These are phyloP conservation scores for Hyperopisus bebe DNA, from an alignment of 2,113 vertebrate genomes.

Conservation along the genomic window DNA sequence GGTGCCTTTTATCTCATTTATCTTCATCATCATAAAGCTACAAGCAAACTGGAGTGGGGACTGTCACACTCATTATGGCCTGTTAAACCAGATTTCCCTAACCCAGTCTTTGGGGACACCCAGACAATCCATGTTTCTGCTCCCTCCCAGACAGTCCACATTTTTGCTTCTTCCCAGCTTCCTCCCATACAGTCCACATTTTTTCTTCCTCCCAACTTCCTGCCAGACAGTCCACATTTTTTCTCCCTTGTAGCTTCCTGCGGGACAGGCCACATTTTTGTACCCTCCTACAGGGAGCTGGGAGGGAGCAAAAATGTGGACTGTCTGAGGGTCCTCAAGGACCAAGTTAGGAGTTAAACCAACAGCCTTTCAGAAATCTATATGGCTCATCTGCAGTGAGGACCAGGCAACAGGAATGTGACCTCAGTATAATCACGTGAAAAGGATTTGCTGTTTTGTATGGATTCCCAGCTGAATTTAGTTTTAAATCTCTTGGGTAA, in stretches of 20 bases:
- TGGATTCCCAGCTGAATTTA: background rate
- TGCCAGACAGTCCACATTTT: too few relatives aligned
- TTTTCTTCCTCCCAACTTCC: background rate
- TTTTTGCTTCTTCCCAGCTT: background rate
- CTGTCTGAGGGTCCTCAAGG: background rate
- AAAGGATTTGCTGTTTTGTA: background rate
- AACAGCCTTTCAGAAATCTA: background rate
- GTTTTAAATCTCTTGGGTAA: background rate
- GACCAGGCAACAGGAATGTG: background rate
- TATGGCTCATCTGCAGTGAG: background rate
- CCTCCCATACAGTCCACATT: background rate
- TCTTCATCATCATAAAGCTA: conserved; percentile 15
- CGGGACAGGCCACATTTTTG: background rate
- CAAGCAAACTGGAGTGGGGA: background rate
- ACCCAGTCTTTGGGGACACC: background rate
- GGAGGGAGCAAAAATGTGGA: background rate
- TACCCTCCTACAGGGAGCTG: too few relatives aligned
- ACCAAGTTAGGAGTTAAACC: background rate
- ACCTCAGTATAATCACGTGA: background rate
- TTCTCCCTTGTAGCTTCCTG: background rate
- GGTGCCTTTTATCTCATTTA: conserved; percentile 31
- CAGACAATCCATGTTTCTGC: background rate
- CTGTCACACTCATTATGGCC: background rate
- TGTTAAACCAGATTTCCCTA: background rate
- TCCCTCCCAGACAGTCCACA: background rate